phyloP scores from a whole-genome alignment of 1,140 invertebrate genomes.

The Lysiphlebus fabarum region DNA sequence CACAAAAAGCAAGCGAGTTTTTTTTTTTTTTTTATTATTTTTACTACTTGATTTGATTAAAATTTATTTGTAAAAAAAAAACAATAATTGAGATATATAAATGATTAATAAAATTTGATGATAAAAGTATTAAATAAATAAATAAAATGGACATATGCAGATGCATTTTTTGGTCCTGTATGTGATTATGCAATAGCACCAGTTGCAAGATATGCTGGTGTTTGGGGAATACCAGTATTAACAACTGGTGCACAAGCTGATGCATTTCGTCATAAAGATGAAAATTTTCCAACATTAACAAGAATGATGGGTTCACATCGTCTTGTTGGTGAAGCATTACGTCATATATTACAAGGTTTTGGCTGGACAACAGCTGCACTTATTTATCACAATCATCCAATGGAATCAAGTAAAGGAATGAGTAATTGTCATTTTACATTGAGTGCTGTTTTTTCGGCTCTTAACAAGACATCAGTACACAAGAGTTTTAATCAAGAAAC shows the following conservation, averaged over 20 bases:
- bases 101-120: too few relatives aligned
- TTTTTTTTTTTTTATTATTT: too few relatives aligned
- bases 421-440: slow-evolving; percentile 73
- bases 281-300: slow-evolving; percentile 75
- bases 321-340: slow-evolving; percentile 69
- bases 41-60: too few relatives aligned
- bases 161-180: slow-evolving; percentile 85
- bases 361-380: slow-evolving; percentile 69
- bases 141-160: slow-evolving; percentile 52
- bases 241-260: slow-evolving; percentile 81
- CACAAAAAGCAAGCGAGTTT: too few relatives aligned
- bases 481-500: slow-evolving; percentile 64
- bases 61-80: too few relatives aligned
- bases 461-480: slow-evolving; percentile 60
- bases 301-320: slow-evolving; percentile 81
- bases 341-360: slow-evolving; percentile 66
- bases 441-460: slow-evolving; percentile 64
- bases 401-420: slow-evolving; percentile 59
- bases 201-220: slow-evolving; percentile 79
- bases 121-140: too few relatives aligned
- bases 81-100: too few relatives aligned
- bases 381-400: slow-evolving; percentile 68
- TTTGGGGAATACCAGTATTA: slow-evolving; percentile 85
- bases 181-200: slow-evolving; percentile 91
- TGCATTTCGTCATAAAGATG: slow-evolving; percentile 68